Base-by-base conservation (phyloP, 2,113 vertebrate species). In the Numida meleagris region DNA sequence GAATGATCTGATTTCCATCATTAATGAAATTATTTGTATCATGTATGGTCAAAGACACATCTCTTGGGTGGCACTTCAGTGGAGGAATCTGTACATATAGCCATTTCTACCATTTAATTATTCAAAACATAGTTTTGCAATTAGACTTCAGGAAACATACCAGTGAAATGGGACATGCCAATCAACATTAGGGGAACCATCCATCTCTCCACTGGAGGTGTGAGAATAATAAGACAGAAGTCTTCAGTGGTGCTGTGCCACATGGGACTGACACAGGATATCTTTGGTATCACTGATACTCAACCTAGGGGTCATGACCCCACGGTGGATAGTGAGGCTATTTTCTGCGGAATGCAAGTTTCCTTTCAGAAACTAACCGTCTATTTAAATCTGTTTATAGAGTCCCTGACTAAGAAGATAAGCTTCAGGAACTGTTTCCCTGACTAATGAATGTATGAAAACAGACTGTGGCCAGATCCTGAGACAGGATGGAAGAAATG, bases 331-430 rank as follows among this genome's bases (percentile, higher is more conserved):
- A 92, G 83, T 20, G 40, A 90, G 46, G 46, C 57, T 88, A 15
- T 87, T 95, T 95, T 96, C 92, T 90, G 45, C 40, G 75, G 73
- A 90, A 70, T 72, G 93, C 71, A 91, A 27, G 50, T 67, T 82
- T 77, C 45, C 29, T 76, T 76, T 89, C 67, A 95, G 86, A 96
- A 92, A 84, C 50, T 24, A 7, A 91, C 45, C 0, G 0, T 82
- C 74, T 88, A 73, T 94, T 95, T 95, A 92, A 94, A 95, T 82
- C 86, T 93, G 88, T 95, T 95, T 96, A 96, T 93, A 95, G 91
- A 80, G 78, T 50, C 91, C 92, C 63, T 92, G 88, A 72, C 83
- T 84, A 31, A 8, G 5, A 74, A 95, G 96, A 96, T 96, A 96
- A 96, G 74, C 77, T 77, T 12, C 73, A 92, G 91, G 72, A 92